These are phyloP conservation scores for Druon quercuslanigerum DNA, from an alignment of 1,140 invertebrate genomes.

Conservation along the genomic window DNA sequence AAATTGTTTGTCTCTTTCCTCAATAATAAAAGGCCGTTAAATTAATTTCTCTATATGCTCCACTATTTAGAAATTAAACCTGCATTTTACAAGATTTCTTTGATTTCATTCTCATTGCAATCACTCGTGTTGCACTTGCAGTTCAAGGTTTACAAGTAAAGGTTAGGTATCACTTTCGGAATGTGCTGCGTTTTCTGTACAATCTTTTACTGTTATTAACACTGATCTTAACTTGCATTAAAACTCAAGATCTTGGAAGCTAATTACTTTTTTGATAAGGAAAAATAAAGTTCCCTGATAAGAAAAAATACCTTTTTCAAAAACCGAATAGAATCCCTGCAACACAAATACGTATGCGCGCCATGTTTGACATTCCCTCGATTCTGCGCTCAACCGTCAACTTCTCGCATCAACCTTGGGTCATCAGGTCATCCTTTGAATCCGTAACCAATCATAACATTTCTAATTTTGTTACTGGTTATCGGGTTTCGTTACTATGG, in stretches of 20 bases:
- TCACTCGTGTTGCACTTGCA: conserved; percentile 21
- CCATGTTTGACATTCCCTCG: conserved; percentile 25
- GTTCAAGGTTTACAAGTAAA: conserved; percentile 27
- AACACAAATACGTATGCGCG: not conserved
- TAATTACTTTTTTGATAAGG: not conserved
- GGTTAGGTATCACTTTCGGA: conserved; percentile 14
- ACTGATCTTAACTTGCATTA: not conserved
- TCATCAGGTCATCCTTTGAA: not conserved
- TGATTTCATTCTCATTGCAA: conserved; percentile 5
- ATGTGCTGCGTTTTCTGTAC: not conserved
- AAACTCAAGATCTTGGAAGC: not conserved
- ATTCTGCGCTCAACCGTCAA: not conserved
- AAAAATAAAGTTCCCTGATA: conserved; percentile 3
- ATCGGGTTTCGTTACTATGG: too few species aligned
- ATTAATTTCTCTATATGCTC: not conserved
- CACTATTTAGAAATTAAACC: not conserved
- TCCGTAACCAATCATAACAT: too few species aligned
- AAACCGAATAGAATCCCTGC: not conserved
- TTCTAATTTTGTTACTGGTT: too few species aligned
- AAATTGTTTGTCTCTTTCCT: not conserved
- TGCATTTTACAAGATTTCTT: not conserved
- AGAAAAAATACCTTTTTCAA: conserved; percentile 18
- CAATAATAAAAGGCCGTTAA: not conserved
- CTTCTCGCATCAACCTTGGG: not conserved
- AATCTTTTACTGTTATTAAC: not conserved